A percentile compares a stretch with the other conserved stretches of the same genome.
Conservation (phyloP, 1,140 invertebrate genomes). For the Battus philenor region DNA sequence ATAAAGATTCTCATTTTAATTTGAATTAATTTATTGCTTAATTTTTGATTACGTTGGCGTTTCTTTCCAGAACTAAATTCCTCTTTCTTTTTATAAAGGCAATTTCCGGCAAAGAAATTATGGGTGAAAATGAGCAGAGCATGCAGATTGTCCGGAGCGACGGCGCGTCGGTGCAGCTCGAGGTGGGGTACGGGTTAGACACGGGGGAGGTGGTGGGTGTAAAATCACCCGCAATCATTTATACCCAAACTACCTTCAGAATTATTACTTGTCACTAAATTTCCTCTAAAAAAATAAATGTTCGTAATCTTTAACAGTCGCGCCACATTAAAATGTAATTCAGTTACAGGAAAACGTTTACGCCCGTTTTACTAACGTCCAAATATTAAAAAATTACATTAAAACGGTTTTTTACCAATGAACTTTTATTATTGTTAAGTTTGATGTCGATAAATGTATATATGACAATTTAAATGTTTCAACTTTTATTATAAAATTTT, state of each 20-base stretch:
- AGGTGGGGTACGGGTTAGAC: conserved; percentile 45
- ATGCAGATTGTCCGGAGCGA: conserved; percentile 72
- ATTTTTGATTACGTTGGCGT: conserved; percentile 25
- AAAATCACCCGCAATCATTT: conserved; percentile 75
- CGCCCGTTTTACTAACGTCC: too few relatives aligned
- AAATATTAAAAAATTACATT: too few relatives aligned
- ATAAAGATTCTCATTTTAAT: not conserved
- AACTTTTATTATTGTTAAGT: too few relatives aligned
- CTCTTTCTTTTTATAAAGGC: conserved; percentile 64
- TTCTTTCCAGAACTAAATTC: conserved; percentile 40
- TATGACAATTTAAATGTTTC: too few relatives aligned
- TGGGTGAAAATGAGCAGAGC: conserved; percentile 72
- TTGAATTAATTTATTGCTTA: conserved; percentile 16
- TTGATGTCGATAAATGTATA: too few relatives aligned
- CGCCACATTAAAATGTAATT: too few relatives aligned
- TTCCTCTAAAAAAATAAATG: too few relatives aligned
- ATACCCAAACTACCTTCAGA: conserved; percentile 72
- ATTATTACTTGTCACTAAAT: conserved; percentile 68
- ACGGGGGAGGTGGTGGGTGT: conserved; percentile 41
- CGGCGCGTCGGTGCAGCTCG: conserved; percentile 63
- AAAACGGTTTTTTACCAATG: too few relatives aligned
- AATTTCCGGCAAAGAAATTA: conserved; percentile 71
- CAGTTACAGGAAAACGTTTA: too few relatives aligned
- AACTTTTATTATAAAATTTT: too few relatives aligned
- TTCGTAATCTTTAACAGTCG: too few relatives aligned